Conservation (phyloP, 2,888 invertebrate species). For the Trileptium ribeirensis region DNA sequence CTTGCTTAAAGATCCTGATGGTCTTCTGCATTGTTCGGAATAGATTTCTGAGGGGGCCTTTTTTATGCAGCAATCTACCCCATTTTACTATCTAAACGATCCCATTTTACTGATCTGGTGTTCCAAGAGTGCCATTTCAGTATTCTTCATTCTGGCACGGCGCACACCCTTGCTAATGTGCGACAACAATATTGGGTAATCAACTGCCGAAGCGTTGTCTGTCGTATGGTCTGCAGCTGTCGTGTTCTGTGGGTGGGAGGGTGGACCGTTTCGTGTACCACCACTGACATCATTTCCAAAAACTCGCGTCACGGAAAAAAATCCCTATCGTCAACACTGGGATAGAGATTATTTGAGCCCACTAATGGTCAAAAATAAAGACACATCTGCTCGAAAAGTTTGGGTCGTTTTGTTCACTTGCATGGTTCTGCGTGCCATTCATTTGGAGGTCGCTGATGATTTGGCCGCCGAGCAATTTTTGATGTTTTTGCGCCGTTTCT, state of each 20-base stretch:
- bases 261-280: not conserved
- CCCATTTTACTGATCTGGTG: not conserved
- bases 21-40: not conserved
- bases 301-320: not conserved
- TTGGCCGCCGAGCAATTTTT: slow-evolving; percentile 47
- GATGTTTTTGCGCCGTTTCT: slow-evolving; percentile 45
- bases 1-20: not conserved
- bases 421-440: slow-evolving; percentile 18
- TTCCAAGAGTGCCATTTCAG: not conserved
- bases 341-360: slow-evolving; percentile 8
- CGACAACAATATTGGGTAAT: slow-evolving; percentile 4
- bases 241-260: not conserved
- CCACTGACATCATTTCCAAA: not conserved
- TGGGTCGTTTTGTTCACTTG: slow-evolving; percentile 24
- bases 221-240: not conserved
- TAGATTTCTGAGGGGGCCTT: not conserved
- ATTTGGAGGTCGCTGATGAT: slow-evolving; percentile 37
- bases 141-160: not conserved
- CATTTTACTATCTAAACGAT: not conserved
- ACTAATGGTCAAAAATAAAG: slow-evolving; percentile 22
- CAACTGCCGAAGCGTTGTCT: not conserved
- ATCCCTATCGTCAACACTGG: not conserved
- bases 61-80: not conserved
- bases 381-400: slow-evolving; percentile 33
- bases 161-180: not conserved